Base-by-base conservation (phyloP, 2,113 vertebrate species). In the Notothenia coriiceps region DNA sequence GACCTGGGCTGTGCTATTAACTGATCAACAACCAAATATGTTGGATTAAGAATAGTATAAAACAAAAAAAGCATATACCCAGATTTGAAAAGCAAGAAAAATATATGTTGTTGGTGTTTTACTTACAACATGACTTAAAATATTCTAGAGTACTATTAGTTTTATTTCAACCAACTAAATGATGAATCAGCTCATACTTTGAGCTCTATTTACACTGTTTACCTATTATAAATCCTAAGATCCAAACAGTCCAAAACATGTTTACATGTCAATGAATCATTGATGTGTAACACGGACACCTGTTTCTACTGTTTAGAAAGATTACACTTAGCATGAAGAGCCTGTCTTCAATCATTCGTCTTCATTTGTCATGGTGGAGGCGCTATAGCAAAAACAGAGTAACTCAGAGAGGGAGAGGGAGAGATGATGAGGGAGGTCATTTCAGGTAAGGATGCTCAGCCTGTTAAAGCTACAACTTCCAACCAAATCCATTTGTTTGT, bases 351-450 rank as follows among this genome's bases (percentile, higher is more conserved):
- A 40, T 79, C 70, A 74, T 92, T 69, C 57, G 54, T 82, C 77
- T 84, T 82, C 68, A 87, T 93, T 90, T 84, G 72, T 87, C 78
- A 75, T 75, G 63, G 69, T 80, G 14, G 40, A 66, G 56, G 49
- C 70, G 70, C 70, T 85, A 29, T 29, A 82, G 74, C 22, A 14
- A 74, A 76, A 82, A 69, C 66, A 71, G 57, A 79, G 46, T 61
- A 72, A 73, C 63, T 74, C 56, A 67, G 44, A 49, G 70, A 67
- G 15, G 54, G 7, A 35, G 10, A 47, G 55, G 50, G 60, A 59
- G 73, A 80, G 74, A 70, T 22, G 11, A 50, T 51, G 40, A 59
- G 51, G 3, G 44, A 69, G 54, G 56, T 47, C 52, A 56, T 43
- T 82, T 22, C 57, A 52, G 54, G 51, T 68, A 77, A 25, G 75